These are phyloP conservation scores for Choristoneura fumiferana DNA, from an alignment of 1,140 invertebrate species.

Conservation along the genomic window DNA sequence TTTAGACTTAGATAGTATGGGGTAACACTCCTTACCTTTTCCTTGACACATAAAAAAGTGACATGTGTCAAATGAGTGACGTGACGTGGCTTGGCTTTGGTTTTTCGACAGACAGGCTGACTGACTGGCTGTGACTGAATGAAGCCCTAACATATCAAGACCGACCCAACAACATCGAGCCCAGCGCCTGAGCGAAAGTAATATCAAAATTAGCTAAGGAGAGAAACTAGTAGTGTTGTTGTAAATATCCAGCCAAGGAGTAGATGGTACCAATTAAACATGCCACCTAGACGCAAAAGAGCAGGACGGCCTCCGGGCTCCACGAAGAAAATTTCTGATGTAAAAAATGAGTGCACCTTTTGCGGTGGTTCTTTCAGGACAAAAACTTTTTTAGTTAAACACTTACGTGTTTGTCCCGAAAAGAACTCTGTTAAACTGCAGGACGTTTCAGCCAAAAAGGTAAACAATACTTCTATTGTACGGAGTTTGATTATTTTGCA, in stretches of 20 bases:
- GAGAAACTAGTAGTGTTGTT: slow-evolving; percentile 32
- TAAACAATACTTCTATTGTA: not conserved
- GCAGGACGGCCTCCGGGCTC: slow-evolving; percentile 41
- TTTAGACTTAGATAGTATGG: no score
- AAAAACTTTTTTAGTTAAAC: not conserved
- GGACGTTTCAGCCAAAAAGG: slow-evolving; percentile 6
- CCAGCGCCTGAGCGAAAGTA: slow-evolving; percentile 70
- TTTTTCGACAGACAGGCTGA: not conserved
- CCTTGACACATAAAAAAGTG: no score
- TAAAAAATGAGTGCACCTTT: slow-evolving; percentile 2
- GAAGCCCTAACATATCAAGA: slow-evolving; percentile 5
- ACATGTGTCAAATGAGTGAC: slow-evolving; percentile 8
- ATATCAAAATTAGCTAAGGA: slow-evolving; percentile 57
- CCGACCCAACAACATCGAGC: not conserved
- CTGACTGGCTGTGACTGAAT: no score
- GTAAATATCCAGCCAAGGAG: slow-evolving; percentile 23
- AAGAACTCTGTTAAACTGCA: not conserved
- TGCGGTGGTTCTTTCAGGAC: not conserved
- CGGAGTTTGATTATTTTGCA: not conserved
- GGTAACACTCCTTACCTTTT: no score
- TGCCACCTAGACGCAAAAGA: slow-evolving; percentile 53
- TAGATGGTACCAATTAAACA: slow-evolving; percentile 16
- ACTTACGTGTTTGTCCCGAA: not conserved
- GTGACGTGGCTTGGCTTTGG: slow-evolving; percentile 7
- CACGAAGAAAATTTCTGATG: slow-evolving; percentile 37